phyloP scores from a whole-genome alignment of 1,140 invertebrate species.

The Meteorus sp. region DNA sequence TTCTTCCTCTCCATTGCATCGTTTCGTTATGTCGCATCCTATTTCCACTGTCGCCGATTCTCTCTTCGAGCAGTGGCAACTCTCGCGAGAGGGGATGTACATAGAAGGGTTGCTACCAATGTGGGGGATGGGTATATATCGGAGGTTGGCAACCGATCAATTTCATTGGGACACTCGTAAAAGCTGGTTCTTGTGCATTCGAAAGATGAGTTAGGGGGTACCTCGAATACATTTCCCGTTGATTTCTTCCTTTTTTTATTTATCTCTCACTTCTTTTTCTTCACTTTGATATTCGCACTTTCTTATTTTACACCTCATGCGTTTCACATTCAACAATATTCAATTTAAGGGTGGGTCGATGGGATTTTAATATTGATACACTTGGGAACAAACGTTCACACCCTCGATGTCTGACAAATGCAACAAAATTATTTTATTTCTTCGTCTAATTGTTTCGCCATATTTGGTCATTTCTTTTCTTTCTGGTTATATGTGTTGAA shows the following conservation, averaged over 20 bases:
- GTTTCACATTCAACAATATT: constrained; percentile 12
- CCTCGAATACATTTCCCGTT: constrained; percentile 11
- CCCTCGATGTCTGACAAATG: too few relatives aligned
- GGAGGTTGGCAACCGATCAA: constrained; percentile 14
- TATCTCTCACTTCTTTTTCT: neutral
- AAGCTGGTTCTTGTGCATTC: constrained; percentile 21
- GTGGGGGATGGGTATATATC: neutral
- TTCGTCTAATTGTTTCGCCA: too few relatives aligned
- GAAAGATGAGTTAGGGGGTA: constrained; percentile 16
- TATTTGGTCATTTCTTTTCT: too few relatives aligned
- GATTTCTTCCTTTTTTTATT: neutral
- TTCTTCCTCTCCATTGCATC: neutral
- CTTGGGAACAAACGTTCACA: too few relatives aligned
- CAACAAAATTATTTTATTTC: too few relatives aligned
- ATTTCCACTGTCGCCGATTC: neutral
- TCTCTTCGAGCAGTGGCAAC: neutral
- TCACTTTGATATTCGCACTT: neutral
- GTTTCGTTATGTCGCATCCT: too few relatives aligned
- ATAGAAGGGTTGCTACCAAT: neutral
- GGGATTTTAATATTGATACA: constrained; percentile 13
- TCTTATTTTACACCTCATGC: too few relatives aligned
- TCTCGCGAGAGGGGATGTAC: neutral
- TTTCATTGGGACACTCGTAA: constrained; percentile 27
- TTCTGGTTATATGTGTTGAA: too few relatives aligned
- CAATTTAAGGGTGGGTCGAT: constrained; percentile 9